These are phyloP conservation scores for Takifugu rubripes DNA, from an alignment of 2,797 vertebrate species.

Conservation along the genomic window DNA sequence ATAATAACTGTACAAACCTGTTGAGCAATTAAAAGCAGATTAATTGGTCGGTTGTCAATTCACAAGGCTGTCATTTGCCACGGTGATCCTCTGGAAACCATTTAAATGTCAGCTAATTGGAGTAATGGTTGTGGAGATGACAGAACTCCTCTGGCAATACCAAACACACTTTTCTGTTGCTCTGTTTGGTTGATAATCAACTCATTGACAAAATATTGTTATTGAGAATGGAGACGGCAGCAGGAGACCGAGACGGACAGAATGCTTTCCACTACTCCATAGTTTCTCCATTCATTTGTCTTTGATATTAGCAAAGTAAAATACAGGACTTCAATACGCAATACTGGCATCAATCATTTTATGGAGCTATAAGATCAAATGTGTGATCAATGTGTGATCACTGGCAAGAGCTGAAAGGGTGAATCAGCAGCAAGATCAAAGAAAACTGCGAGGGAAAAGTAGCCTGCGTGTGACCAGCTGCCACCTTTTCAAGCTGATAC, in stretches of 20 bases:
- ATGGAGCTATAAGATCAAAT: too few relatives aligned
- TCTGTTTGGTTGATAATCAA: conserved; percentile 52
- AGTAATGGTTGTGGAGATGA: conserved; percentile 59
- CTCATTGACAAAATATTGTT: conserved; percentile 51
- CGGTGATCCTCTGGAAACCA: conserved; percentile 56
- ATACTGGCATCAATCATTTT: too few relatives aligned
- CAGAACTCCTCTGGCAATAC: conserved; percentile 57
- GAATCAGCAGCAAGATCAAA: too few relatives aligned
- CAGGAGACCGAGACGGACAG: conserved; percentile 16
- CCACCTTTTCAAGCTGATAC: not conserved
- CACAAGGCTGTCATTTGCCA: conserved; percentile 61
- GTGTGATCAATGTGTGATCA: too few relatives aligned
- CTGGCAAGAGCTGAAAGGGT: too few relatives aligned
- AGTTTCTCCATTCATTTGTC: not conserved
- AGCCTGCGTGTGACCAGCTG: too few relatives aligned
- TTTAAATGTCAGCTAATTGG: conserved; percentile 65
- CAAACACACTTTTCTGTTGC: conserved; percentile 35
- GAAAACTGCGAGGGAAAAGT: too few relatives aligned
- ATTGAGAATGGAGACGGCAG: conserved; percentile 18
- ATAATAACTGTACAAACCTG: conserved; percentile 50
- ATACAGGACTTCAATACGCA: too few relatives aligned
- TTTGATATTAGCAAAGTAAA: too few relatives aligned
- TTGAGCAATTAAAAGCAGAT: conserved; percentile 66
- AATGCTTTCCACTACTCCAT: not conserved
- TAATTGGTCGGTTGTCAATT: conserved; percentile 66